These are phyloP conservation scores for Venturia canescens DNA, from an alignment of 1,140 invertebrate species.

Conservation along the genomic window DNA sequence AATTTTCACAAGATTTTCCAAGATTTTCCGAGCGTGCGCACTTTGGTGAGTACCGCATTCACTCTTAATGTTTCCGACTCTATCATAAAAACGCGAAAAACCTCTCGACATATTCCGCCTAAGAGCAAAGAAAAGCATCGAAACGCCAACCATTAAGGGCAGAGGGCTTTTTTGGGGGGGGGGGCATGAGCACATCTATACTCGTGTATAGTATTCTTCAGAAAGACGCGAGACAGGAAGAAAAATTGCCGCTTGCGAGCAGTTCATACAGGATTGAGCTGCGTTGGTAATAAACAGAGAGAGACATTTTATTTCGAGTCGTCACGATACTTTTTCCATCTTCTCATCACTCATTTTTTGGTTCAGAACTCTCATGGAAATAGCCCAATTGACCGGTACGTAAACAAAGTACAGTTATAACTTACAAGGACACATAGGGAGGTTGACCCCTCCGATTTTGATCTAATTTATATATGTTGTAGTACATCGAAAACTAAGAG, in stretches of 20 bases:
- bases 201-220: not conserved
- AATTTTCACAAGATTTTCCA: no score
- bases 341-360: not conserved
- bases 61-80: no score
- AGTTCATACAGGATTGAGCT: not conserved
- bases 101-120: not conserved
- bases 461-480: no score
- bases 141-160: not conserved
- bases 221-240: not conserved
- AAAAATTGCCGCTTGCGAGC: not conserved
- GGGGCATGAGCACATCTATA: not conserved
- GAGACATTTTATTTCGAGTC: no score
- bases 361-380: not conserved
- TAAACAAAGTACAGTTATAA: no score
- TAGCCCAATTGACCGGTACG: not conserved
- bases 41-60: not conserved
- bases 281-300: no score
- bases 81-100: not conserved
- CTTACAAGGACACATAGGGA: no score
- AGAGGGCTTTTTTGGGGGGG: not conserved
- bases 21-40: no score
- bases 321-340: no score
- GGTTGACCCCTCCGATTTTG: no score
- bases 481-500: no score
- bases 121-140: not conserved